A percentile compares a stretch with the other conserved stretches of the same genome.
Evolutionary conservation across 2,797 vertebrate species (phyloP).

Genomic region (Serranus cabrilla): DNA sequence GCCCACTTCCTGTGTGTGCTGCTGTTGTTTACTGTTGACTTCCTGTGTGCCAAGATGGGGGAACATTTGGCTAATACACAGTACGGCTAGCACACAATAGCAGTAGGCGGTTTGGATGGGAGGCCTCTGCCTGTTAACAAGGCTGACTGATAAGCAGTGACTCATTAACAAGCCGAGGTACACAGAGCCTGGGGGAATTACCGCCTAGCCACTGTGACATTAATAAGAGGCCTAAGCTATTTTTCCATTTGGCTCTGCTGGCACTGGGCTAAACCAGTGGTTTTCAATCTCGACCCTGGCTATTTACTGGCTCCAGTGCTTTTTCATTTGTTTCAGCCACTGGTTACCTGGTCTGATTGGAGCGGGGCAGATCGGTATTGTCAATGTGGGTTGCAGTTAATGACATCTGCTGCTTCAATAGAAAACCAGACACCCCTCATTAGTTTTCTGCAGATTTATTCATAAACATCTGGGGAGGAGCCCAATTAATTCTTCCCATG

Average conservation of each 20-base stretch:
- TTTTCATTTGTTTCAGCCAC: conserved; percentile 66
- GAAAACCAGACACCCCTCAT: conserved; percentile 59
- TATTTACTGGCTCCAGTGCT: conserved; percentile 67
- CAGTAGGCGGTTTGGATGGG: conserved; percentile 76
- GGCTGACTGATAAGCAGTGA: conserved; percentile 83
- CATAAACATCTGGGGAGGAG: conserved; percentile 70
- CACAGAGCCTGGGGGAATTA: conserved; percentile 80
- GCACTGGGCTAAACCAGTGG: conserved; percentile 59
- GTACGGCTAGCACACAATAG: conserved; percentile 72
- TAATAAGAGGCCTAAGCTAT: conserved; percentile 82
- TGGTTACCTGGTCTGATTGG: conserved; percentile 61
- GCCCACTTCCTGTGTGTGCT: conserved; percentile 78
- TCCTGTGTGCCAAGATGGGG: conserved; percentile 76
- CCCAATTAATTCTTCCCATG: conserved; percentile 57
- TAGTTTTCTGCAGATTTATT: conserved; percentile 61
- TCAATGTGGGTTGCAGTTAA: conserved; percentile 55
- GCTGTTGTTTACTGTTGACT: conserved; percentile 77
- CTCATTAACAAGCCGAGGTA: conserved; percentile 83
- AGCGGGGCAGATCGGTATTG: conserved; percentile 42
- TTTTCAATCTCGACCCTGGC: conserved; percentile 63
- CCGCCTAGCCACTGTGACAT: conserved; percentile 81
- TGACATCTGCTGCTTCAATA: conserved; percentile 58
- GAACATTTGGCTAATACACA: conserved; percentile 69
- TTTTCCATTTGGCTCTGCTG: conserved; percentile 77
- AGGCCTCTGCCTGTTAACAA: conserved; percentile 82